Conservation (phyloP, 1,140 invertebrate species). For the Chelonus insularis region DNA sequence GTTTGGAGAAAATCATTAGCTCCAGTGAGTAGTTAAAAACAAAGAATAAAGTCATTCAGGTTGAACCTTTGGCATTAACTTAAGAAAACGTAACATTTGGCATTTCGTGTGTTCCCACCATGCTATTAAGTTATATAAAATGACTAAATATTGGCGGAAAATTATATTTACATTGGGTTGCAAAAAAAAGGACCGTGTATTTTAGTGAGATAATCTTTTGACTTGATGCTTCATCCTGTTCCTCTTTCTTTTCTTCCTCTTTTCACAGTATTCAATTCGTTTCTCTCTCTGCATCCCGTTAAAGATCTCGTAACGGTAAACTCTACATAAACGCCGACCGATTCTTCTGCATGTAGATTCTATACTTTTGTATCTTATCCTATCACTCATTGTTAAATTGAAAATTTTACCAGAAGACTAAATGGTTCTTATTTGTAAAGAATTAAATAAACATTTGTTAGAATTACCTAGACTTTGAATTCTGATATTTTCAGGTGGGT, state of each 20-base stretch:
- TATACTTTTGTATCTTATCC: background rate
- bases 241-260: conserved; percentile 2
- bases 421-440: background rate
- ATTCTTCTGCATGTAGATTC: conserved; percentile 7
- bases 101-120: background rate
- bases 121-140: background rate
- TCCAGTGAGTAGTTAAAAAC: too few species aligned
- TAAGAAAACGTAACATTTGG: background rate
- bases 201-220: too few species aligned
- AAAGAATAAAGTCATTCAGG: too few species aligned
- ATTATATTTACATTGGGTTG: background rate
- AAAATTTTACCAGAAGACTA: background rate
- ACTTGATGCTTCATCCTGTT: too few species aligned
- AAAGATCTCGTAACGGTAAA: conserved; percentile 46
- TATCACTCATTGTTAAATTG: background rate
- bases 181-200: too few species aligned
- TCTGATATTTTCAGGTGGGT: background rate
- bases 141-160: background rate
- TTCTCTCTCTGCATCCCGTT: conserved; percentile 41
- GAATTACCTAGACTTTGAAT: background rate
- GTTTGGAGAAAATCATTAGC: too few species aligned
- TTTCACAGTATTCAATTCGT: conserved; percentile 18
- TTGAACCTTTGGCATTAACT: conserved; percentile 21
- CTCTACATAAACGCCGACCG: conserved; percentile 32
- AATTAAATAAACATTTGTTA: background rate